These are phyloP conservation scores for Nomada flava DNA, from an alignment of 2,888 invertebrate species.

Conservation along the genomic window DNA sequence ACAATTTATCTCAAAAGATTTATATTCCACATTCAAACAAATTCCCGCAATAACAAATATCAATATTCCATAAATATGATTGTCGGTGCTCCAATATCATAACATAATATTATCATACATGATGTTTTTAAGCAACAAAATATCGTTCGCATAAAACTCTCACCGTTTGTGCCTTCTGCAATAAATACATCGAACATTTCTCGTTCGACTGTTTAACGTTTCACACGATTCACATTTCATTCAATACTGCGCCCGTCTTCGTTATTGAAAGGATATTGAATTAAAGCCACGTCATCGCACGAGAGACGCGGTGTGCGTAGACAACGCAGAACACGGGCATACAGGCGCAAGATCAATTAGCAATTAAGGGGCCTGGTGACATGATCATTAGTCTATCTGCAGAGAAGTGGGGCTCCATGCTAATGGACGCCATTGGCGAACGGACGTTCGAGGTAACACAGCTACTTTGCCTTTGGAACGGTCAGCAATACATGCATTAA, in stretches of 20 bases:
- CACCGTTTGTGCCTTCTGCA: background rate
- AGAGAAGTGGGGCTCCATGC: constrained; percentile 50
- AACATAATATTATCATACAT: too few relatives aligned
- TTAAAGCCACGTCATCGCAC: constrained; percentile 4
- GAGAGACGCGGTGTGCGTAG: constrained; percentile 29
- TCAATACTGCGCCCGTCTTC: background rate
- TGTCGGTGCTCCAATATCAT: too few relatives aligned
- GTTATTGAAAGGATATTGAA: background rate
- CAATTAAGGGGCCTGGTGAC: constrained; percentile 77
- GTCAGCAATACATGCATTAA: constrained; percentile 62
- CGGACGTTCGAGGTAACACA: constrained; percentile 61
- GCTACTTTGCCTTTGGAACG: constrained; percentile 42
- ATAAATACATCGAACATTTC: background rate
- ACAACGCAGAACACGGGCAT: constrained; percentile 44
- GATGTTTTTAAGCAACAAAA: too few relatives aligned
- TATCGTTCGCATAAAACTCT: too few relatives aligned
- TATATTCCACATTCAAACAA: too few relatives aligned
- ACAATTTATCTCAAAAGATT: too few relatives aligned
- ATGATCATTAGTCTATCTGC: constrained; percentile 76
- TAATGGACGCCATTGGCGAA: constrained; percentile 65
- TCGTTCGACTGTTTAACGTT: background rate
- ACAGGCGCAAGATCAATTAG: constrained; percentile 78
- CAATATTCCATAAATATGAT: too few relatives aligned
- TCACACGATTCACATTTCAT: background rate
- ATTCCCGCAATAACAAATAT: too few relatives aligned